Percentiles rank a stretch among this genome's conserved stretches.
Conservation (phyloP, 2,888 invertebrate genomes). For the Morpho helenor region DNA sequence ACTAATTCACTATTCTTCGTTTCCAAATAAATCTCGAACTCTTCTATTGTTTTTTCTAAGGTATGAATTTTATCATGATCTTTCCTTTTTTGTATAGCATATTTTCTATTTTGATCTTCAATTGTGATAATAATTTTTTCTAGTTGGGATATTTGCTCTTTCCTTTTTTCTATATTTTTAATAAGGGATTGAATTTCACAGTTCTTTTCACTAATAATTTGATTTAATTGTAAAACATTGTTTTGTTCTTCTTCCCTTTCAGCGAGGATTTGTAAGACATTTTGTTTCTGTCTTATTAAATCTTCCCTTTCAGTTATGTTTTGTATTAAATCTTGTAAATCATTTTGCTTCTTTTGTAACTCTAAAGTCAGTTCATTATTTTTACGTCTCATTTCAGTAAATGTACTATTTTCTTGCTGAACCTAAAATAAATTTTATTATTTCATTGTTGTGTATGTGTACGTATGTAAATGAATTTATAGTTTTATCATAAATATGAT, state of each 20-base stretch:
- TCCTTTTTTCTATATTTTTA: slow-evolving; percentile 33
- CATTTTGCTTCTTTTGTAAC: slow-evolving; percentile 47
- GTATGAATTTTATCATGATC: slow-evolving; percentile 47
- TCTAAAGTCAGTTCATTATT: slow-evolving; percentile 47
- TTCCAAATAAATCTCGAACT: slow-evolving; percentile 42
- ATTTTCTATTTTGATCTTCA: slow-evolving; percentile 54
- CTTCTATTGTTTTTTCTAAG: slow-evolving; percentile 47
- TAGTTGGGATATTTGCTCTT: slow-evolving; percentile 44
- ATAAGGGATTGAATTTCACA: slow-evolving; percentile 53
- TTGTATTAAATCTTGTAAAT: slow-evolving; percentile 40
- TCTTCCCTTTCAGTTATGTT: slow-evolving; percentile 41
- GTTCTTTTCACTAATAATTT: slow-evolving; percentile 52
- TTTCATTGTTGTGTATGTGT: not conserved
- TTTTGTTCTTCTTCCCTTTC: slow-evolving; percentile 58
- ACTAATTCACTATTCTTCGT: slow-evolving; percentile 37
- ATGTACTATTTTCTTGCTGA: slow-evolving; percentile 47
- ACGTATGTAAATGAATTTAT: too few species aligned
- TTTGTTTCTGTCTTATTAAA: slow-evolving; percentile 45
- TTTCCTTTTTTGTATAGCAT: slow-evolving; percentile 42
- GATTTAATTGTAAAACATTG: slow-evolving; percentile 51
- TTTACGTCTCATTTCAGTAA: slow-evolving; percentile 43
- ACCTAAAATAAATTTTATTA: slow-evolving; percentile 36
- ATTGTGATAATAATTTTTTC: slow-evolving; percentile 62
- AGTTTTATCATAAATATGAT: not conserved
- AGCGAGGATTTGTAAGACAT: slow-evolving; percentile 49